Base-by-base conservation (phyloP, 2,113 vertebrate genomes). In the Neopipo cinnamomea region DNA sequence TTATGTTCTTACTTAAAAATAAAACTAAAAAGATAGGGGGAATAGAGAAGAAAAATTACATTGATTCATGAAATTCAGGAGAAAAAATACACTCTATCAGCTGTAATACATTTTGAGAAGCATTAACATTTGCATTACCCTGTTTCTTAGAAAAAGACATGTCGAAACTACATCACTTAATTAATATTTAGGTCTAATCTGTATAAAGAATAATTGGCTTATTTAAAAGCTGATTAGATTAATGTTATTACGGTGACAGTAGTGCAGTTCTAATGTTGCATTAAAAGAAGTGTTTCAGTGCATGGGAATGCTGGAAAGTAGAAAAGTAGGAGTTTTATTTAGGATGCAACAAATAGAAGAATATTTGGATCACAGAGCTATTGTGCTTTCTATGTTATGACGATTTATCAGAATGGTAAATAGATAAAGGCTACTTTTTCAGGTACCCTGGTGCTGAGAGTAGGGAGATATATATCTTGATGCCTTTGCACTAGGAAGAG, bases 191-290 rank as follows among this genome's bases (percentile, higher is more conserved):
- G 58, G 84, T 89, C 85, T 98, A 98, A 98, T 98, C 96, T 97
- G 50, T 96, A 93, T 95, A 98, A 97, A 96, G 96, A 93, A 97
- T 98, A 98, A 98, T 97, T 97, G 96, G 85, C 79, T 97, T 97
- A 98, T 92, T 97, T 94, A 95, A 98, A 98, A 97, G 92, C 82
- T 96, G 96, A 98, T 98, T 98, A 98, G 76, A 95, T 92, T 97
- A 97, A 95, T 97, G 90, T 93, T 96, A 93, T 98, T 97, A 95
- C 95, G 74, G 91, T 97, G 93, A 98, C 96, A 98, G 97, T 97
- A 96, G 55, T 96, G 75, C 76, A 90, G 63, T 95, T 97, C 95
- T 97, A 96, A 98, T 70, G 93, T 88, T 58, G 53, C 61, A 81
- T 97, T 61, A 96, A 97, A 95, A 16, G 49, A 91, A 78, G 58